Percentiles rank a stretch among this genome's conserved stretches.
phyloP scores from a whole-genome alignment of 2,888 invertebrate species.

The Blomia tropicalis region DNA sequence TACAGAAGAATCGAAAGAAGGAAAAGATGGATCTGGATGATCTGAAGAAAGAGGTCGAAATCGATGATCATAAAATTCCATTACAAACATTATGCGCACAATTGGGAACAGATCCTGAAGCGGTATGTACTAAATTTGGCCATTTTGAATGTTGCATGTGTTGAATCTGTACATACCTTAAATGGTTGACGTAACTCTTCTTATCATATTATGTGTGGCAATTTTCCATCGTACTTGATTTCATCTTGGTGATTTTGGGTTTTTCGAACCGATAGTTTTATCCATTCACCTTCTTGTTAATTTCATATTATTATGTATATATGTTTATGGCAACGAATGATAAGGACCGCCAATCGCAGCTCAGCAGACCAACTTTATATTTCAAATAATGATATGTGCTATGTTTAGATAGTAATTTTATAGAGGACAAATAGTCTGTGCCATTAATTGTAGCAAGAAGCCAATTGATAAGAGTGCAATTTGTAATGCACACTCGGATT shows the following conservation, averaged over 20 bases:
- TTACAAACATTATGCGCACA: slow-evolving; percentile 91
- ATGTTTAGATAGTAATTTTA: too few relatives aligned
- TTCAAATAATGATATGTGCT: too few relatives aligned
- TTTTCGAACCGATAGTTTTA: too few relatives aligned
- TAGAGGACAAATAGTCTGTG: too few relatives aligned
- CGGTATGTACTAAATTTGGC: slow-evolving; percentile 42
- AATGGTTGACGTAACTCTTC: too few relatives aligned
- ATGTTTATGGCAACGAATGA: background rate
- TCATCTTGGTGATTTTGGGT: background rate
- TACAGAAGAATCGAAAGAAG: slow-evolving; percentile 2
- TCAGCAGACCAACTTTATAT: too few relatives aligned
- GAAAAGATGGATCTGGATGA: slow-evolving; percentile 63
- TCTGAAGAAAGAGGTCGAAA: slow-evolving; percentile 79
- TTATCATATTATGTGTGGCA: too few relatives aligned
- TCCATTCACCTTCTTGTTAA: background rate
- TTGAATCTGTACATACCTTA: background rate
- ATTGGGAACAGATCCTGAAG: slow-evolving; percentile 87
- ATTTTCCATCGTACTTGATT: background rate
- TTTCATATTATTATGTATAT: background rate
- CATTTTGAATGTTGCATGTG: background rate
- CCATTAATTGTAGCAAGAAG: too few relatives aligned
- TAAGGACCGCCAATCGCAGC: too few relatives aligned
- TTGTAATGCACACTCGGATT: too few relatives aligned
- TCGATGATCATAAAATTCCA: slow-evolving; percentile 90
- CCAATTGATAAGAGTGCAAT: too few relatives aligned